Conservation (phyloP, 2,888 invertebrate species). For the Tetragonula carbonaria region DNA sequence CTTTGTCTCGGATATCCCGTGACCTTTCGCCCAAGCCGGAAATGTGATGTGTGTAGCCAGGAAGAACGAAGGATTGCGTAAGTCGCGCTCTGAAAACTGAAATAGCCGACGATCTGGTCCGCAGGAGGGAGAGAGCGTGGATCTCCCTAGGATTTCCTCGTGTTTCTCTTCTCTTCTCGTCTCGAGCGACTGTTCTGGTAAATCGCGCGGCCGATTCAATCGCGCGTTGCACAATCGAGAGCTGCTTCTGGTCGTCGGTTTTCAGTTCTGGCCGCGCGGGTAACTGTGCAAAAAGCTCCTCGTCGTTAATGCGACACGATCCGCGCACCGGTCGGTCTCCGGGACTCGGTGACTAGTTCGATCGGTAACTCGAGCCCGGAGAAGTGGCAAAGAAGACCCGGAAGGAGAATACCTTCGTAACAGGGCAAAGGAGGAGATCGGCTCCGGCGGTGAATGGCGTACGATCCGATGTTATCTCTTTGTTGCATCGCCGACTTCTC, state of each 20-base stretch:
- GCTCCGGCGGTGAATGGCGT: conserved; percentile 60
- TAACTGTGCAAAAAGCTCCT: conserved; percentile 30
- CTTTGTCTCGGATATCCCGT: conserved; percentile 34
- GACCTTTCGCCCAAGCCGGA: conserved; percentile 29
- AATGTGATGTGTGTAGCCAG: conserved; percentile 25
- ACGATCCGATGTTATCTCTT: conserved; percentile 57
- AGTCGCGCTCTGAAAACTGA: not conserved
- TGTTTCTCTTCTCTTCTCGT: no score
- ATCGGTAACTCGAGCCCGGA: conserved; percentile 60
- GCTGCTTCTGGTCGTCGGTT: conserved; percentile 28
- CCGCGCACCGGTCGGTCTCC: conserved; percentile 35
- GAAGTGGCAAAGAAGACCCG: conserved; percentile 66
- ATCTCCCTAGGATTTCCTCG: not conserved
- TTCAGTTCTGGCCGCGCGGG: conserved; percentile 40
- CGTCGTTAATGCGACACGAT: conserved; percentile 55
- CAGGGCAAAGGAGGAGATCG: conserved; percentile 55
- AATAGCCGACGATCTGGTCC: not conserved
- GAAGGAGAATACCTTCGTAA: conserved; percentile 69
- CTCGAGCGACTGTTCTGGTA: no score
- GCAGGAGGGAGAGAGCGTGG: conserved; percentile 2
- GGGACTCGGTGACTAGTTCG: conserved; percentile 58
- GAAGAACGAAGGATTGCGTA: conserved; percentile 27
- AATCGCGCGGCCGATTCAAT: not conserved
- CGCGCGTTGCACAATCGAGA: conserved; percentile 47
- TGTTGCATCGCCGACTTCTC: conserved; percentile 33